Percentiles rank a stretch among this genome's conserved stretches.
Evolutionary conservation across 2,888 invertebrate genomes (phyloP).

Genomic region (Parasteatoda lunata): DNA sequence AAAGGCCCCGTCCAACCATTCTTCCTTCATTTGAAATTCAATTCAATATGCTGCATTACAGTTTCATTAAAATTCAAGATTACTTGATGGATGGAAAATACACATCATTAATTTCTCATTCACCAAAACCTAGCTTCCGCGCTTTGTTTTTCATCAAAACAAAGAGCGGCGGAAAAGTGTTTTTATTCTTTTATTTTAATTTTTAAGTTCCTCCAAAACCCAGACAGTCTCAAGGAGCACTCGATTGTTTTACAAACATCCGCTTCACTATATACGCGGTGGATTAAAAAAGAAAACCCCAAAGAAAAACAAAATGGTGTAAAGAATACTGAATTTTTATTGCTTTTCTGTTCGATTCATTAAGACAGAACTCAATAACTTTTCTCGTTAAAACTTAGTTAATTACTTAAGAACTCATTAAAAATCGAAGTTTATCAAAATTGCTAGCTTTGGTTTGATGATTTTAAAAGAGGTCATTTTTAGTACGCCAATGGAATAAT

Average conservation of each 20-base stretch:
- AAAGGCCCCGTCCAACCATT: too few relatives aligned
- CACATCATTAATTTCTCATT: neutral
- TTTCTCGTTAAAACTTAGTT: slow-evolving; percentile 60
- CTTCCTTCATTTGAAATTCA: too few relatives aligned
- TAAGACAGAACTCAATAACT: slow-evolving; percentile 61
- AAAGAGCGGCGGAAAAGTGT: neutral
- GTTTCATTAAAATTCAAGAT: too few relatives aligned
- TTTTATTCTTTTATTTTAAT: neutral
- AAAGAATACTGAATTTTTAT: neutral
- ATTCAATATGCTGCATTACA: too few relatives aligned
- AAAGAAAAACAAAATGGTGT: neutral
- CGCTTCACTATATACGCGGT: slow-evolving; percentile 1
- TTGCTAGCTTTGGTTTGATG: slow-evolving; percentile 15
- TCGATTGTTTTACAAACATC: slow-evolving; percentile 50
- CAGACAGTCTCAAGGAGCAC: neutral
- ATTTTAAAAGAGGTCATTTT: neutral
- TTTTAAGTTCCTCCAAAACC: slow-evolving; percentile 22
- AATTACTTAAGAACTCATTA: slow-evolving; percentile 64
- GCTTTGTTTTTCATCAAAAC: too few relatives aligned
- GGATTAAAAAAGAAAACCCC: neutral
- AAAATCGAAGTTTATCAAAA: slow-evolving; percentile 47
- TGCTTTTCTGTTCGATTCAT: slow-evolving; percentile 45
- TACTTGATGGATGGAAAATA: neutral
- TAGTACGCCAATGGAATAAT: neutral
- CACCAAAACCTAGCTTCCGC: too few relatives aligned